Base-by-base conservation (phyloP, 2,797 vertebrate species). In the Coccyzus lansbergi region DNA sequence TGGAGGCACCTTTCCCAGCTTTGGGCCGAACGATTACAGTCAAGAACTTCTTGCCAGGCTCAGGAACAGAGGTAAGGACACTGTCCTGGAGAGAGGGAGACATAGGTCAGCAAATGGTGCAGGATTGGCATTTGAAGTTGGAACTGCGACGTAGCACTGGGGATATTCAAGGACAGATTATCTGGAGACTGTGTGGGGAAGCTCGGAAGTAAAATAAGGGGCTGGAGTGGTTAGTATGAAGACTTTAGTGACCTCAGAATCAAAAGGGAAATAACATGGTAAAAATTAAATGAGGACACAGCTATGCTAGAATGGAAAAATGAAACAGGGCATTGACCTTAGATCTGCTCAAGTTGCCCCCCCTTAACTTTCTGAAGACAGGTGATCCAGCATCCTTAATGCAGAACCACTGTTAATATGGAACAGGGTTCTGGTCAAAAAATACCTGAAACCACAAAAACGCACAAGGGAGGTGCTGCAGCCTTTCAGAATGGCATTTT, bases 1-100 rank as follows among this genome's bases (percentile, higher is more conserved):
- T 99, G 99, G 99, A 99, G 94, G 99, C 99, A 83, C 99, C 99
- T 8, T 99, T 99, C 94, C 99, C 99, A 26, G 99, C 99, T 76
- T 98, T 99, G 71, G 99, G 99, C 46, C 98, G 98, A 79, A 99
- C 99, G 2, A 99, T 99, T 95, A 97, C 98, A 26, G 98, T 99
- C 96, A 99, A 99, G 97, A 99, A 99, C 98, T 99, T 99, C 96
- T 97, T 99, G 65, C 99, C 99, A 17, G 99, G 99, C 70, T 99
- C 99, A 19, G 99, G 99, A 80, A 99, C 98, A n/a, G 99, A 99
- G 98, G 99, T 99, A 96, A 97, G 95, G 77, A 53, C 28, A 62
- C 40, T 25, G 33, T 36, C 6, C 26, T 29, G 20, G 38, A 76
- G 48, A 12, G 19, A 36, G 38, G 20, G 9, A 71, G 40, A 52